Percentiles rank a stretch among this genome's conserved stretches.
Conservation (phyloP, 1,140 invertebrate species). For the Conus betulinus region DNA sequence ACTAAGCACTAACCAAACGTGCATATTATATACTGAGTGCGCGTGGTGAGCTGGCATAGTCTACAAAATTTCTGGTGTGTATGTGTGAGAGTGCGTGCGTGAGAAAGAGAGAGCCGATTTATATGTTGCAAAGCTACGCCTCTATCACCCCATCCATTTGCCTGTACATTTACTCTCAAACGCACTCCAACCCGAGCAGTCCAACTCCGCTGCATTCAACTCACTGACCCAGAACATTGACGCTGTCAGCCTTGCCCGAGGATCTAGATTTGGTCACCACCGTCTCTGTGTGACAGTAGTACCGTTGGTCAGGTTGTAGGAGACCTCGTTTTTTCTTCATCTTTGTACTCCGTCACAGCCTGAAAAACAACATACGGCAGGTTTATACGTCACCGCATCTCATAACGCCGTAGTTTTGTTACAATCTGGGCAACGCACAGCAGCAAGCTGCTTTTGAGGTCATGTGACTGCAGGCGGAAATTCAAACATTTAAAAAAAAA, state of each 20-base stretch:
- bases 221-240: slow-evolving; percentile 85
- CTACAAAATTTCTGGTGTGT: not conserved
- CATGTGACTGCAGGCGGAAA: too few relatives aligned
- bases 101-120: too few relatives aligned
- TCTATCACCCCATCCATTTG: too few relatives aligned
- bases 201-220: too few relatives aligned
- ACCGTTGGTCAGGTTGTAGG: slow-evolving; percentile 51
- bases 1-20: not conserved
- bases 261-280: slow-evolving; percentile 41
- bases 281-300: slow-evolving; percentile 11
- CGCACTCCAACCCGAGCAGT: too few relatives aligned
- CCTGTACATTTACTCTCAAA: too few relatives aligned
- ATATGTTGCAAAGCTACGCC: too few relatives aligned
- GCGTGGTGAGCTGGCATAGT: not conserved
- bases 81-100: not conserved
- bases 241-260: slow-evolving; percentile 81
- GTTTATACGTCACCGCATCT: too few relatives aligned
- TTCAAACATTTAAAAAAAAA: too few relatives aligned
- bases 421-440: too few relatives aligned
- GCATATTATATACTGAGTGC: not conserved
- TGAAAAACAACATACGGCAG: not conserved
- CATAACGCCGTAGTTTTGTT: too few relatives aligned
- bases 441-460: too few relatives aligned
- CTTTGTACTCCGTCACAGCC: slow-evolving; percentile 45
- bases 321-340: not conserved